Conservation (phyloP, 2,797 vertebrate genomes). For the Acanthurus lineatus region DNA sequence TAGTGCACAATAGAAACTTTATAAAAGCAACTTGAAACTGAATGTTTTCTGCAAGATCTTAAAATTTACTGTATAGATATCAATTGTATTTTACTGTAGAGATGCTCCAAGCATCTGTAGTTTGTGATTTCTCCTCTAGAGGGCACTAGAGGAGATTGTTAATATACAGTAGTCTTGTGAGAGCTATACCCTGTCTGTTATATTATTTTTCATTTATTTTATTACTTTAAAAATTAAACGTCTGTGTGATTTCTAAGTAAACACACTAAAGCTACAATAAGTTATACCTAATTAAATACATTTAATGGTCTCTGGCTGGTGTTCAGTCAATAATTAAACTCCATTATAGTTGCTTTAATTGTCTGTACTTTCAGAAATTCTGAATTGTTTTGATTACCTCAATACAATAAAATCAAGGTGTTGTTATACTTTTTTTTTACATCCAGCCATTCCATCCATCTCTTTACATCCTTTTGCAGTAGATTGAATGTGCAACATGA, state of each 20-base stretch:
- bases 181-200: conserved; percentile 23
- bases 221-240: conserved; percentile 53
- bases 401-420: conserved; percentile 35
- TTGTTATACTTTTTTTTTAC: conserved; percentile 56
- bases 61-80: conserved; percentile 9
- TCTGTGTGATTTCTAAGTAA: conserved; percentile 58
- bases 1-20: conserved; percentile 11
- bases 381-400: conserved; percentile 52
- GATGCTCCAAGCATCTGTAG: conserved; percentile 50
- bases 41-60: not conserved
- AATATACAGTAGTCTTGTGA: conserved; percentile 19
- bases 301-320: conserved; percentile 48
- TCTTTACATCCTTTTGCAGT: conserved; percentile 53
- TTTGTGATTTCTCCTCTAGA: conserved; percentile 77
- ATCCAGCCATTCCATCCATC: conserved; percentile 45
- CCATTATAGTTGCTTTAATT: conserved; percentile 58
- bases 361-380: conserved; percentile 52
- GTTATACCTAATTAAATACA: conserved; percentile 57
- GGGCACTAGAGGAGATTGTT: conserved; percentile 76
- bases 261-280: conserved; percentile 51
- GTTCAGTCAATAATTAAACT: conserved; percentile 52
- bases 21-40: not conserved
- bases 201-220: conserved; percentile 50
- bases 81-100: not conserved
- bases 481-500: conserved; percentile 70